These are phyloP conservation scores for Halichondria panicea DNA, from an alignment of 37 sponge, comb jelly and placozoan genomes.

Conservation along the genomic window DNA sequence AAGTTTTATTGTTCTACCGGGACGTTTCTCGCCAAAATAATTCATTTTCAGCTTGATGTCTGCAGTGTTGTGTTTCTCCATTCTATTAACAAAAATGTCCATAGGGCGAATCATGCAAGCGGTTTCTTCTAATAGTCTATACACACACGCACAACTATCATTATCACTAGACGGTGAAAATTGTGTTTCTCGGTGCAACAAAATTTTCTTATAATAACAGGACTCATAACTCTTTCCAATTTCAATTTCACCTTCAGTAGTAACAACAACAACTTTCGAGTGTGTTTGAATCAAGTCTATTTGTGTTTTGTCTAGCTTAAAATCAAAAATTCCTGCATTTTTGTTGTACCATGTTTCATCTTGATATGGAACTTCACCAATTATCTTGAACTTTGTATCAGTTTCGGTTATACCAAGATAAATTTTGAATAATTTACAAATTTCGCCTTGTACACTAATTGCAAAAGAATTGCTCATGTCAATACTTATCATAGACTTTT, in stretches of 20 bases:
- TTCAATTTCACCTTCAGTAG: too few species aligned
- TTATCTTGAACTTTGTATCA: too few species aligned
- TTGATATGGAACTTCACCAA: not conserved
- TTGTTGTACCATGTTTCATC: not conserved
- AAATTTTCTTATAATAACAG: too few species aligned
- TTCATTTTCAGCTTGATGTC: not conserved
- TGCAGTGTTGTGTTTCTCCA: not conserved
- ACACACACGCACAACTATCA: not conserved
- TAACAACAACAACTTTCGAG: not conserved
- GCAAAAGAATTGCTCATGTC: not conserved
- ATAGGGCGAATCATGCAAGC: constrained; percentile 8
- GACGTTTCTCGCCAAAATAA: constrained; percentile 1
- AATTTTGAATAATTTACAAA: not conserved
- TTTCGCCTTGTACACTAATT: not conserved
- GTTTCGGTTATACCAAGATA: not conserved
- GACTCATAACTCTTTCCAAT: too few species aligned
- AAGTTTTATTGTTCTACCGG: not conserved
- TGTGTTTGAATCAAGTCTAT: not conserved
- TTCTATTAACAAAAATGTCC: constrained; percentile 3
- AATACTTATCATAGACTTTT: not conserved
- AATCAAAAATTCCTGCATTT: not conserved
- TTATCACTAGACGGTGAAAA: too few species aligned
- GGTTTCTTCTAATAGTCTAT: constrained; percentile 5
- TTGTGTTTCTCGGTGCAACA: too few species aligned
- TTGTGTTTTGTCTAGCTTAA: not conserved